Base-by-base conservation (phyloP, 2,797 vertebrate genomes). In the Characodon lateralis region DNA sequence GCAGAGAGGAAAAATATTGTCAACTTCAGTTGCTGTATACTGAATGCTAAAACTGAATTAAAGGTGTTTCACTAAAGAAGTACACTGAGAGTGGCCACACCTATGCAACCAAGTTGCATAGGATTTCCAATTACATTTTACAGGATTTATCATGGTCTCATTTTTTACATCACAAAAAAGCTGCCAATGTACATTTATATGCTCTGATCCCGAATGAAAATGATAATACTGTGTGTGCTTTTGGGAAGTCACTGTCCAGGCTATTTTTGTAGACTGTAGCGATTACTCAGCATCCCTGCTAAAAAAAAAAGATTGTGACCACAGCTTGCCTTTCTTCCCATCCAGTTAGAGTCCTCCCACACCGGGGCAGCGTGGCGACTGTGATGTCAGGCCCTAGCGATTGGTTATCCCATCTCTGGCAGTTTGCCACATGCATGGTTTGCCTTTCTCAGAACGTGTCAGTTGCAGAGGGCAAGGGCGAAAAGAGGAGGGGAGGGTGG, bases 381-480 rank as follows among this genome's bases (percentile, higher is more conserved):
- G 76, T 90, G 90, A 91, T 73, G 76, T 87, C 87, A 80, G 78
- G 69, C 69, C 31, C 71, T 72, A 63, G 77, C 48, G 74, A 89
- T 86, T 87, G 88, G 88, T 86, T 79, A 72, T 82, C 80, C 86
- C 71, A 77, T 89, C 58, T 84, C 78, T 94, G 93, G 89, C 89
- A 68, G 77, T 10, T 26, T 43, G 78, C 89, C 88, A 91, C 76
- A 41, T 82, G 79, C 83, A 87, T 85, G 91, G 87, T 92, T 90
- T 85, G 83, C 78, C 84, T 92, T 94, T 94, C 93, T 90, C 87
- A 83, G 89, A 93, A 91, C 84, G 84, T 90, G 90, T 89, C 85
- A 69, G 87, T 79, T 80, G 80, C 72, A 85, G 70, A 85, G 85
- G 87, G 77, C 3, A 28, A 65, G 41, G 50, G 31, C 39, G 79